Conservation (phyloP, 2,888 invertebrate species). For the Ctena decussata region DNA sequence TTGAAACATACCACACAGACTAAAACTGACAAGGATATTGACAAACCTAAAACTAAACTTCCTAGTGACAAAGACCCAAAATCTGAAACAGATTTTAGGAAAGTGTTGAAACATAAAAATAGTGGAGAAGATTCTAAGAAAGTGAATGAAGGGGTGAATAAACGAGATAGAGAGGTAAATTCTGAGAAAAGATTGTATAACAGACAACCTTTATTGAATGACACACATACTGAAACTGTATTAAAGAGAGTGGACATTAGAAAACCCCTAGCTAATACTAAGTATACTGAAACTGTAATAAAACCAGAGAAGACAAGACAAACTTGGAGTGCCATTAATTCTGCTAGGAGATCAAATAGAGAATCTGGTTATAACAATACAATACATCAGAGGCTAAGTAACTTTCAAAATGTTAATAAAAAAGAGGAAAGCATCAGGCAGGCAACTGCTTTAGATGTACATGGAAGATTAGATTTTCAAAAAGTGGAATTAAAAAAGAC, state of each 20-base stretch:
- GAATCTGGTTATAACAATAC: neutral
- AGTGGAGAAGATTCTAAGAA: neutral
- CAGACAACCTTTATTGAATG: neutral
- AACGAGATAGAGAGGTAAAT: neutral
- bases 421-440: neutral
- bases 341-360: neutral
- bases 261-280: no score
- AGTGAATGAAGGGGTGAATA: neutral
- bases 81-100: constrained; percentile 26
- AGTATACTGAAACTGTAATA: neutral
- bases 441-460: neutral
- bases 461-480: neutral
- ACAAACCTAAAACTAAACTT: neutral
- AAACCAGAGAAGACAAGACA: neutral
- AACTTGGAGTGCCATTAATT: neutral
- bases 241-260: no score
- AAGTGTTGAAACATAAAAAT: constrained; percentile 37
- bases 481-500: neutral
- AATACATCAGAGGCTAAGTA: neutral
- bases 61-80: constrained; percentile 23
- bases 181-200: neutral
- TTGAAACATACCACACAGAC: constrained; percentile 45
- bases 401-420: neutral
- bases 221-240: neutral
- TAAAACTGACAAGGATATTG: constrained; percentile 7